These are phyloP conservation scores for Oppia nitens DNA, from an alignment of 1,140 invertebrate species.

Conservation along the genomic window DNA sequence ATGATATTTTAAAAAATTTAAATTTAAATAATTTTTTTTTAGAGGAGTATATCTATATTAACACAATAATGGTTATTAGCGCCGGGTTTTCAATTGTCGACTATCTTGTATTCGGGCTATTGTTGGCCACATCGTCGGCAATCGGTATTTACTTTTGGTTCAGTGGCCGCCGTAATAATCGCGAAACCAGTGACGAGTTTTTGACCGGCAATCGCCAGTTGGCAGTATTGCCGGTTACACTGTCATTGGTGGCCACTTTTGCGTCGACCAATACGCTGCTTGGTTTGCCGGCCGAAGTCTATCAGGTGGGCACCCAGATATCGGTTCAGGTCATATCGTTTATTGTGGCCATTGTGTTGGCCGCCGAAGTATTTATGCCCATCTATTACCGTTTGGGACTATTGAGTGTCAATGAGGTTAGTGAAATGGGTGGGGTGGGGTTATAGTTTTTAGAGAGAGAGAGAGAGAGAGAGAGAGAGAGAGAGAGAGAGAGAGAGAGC, in stretches of 20 bases:
- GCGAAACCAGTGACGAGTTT: constrained; percentile 20
- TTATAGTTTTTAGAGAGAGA: too few relatives aligned
- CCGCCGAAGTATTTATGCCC: background rate
- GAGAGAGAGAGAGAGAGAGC: too few relatives aligned
- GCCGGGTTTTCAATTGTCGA: constrained; percentile 15
- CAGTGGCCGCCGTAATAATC: constrained; percentile 17
- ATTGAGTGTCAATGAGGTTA: constrained; percentile 2
- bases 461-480: too few relatives aligned
- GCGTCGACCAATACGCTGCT: constrained; percentile 23
- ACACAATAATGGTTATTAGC: too few relatives aligned
- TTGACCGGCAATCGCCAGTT: constrained; percentile 20
- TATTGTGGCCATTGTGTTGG: background rate
- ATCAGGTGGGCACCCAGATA: background rate
- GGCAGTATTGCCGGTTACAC: constrained; percentile 20
- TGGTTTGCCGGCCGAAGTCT: constrained; percentile 20
- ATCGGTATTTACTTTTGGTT: constrained; percentile 25
- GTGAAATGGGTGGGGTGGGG: too few relatives aligned
- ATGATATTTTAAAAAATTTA: too few relatives aligned
- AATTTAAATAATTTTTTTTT: too few relatives aligned
- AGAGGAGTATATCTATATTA: too few relatives aligned
- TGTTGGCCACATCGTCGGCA: constrained; percentile 23
- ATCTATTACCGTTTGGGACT: background rate
- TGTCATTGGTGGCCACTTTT: constrained; percentile 23
- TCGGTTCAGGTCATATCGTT: constrained; percentile 33
- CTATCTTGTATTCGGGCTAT: constrained; percentile 25